These are phyloP conservation scores for Escarpia spicata DNA, from an alignment of 2,888 invertebrate genomes.

Conservation along the genomic window DNA sequence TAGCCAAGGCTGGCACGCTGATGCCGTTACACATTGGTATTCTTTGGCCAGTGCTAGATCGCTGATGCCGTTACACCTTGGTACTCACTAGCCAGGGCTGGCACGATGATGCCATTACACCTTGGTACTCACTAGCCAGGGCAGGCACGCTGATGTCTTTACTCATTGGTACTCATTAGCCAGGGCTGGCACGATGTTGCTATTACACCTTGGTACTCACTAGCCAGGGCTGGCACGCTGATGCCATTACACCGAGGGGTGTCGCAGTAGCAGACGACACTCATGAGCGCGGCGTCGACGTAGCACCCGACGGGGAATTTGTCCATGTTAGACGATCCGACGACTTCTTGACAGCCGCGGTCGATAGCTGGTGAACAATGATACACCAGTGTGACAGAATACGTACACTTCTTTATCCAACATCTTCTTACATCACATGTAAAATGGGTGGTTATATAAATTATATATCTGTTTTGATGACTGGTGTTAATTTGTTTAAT, in stretches of 20 bases:
- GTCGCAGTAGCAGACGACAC: conserved; percentile 40
- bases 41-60: not conserved
- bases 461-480: not conserved
- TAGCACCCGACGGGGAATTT: conserved; percentile 29
- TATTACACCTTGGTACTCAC: conserved; percentile 30
- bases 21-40: conserved; percentile 39
- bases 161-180: too few species aligned
- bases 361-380: not conserved
- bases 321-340: conserved; percentile 13
- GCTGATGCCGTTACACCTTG: not conserved
- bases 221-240: conserved; percentile 37
- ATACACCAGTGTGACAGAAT: not conserved
- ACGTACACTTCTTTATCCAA: too few species aligned
- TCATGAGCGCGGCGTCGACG: conserved; percentile 19
- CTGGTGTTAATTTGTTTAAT: not conserved
- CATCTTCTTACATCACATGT: not conserved
- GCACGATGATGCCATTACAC: conserved; percentile 42
- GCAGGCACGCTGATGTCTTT: too few species aligned
- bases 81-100: conserved; percentile 37
- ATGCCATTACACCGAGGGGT: conserved; percentile 41
- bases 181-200: too few species aligned
- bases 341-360: conserved; percentile 18
- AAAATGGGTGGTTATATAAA: not conserved
- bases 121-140: conserved; percentile 6
- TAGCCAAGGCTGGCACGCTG: conserved; percentile 37